Evolutionary conservation across 2,888 invertebrate genomes (phyloP).

Genomic region (Carterocephalus palaemon): DNA sequence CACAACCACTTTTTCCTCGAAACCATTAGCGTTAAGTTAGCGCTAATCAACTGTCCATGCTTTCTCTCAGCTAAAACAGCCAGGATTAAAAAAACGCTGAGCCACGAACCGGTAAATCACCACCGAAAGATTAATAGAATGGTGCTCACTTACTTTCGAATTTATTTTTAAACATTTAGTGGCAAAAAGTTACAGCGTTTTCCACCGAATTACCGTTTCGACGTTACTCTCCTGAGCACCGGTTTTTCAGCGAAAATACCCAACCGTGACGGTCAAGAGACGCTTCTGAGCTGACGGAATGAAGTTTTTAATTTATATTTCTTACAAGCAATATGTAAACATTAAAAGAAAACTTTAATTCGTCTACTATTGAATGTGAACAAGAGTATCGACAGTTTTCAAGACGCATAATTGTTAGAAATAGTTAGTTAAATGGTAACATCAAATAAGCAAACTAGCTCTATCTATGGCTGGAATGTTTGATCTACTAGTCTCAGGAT

Average conservation of each 20-base stretch:
- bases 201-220: constrained; percentile 18
- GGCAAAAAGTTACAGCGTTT: constrained; percentile 18
- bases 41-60: neutral
- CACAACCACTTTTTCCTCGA: no score
- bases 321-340: no score
- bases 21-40: no score
- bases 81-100: neutral
- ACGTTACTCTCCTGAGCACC: constrained; percentile 10
- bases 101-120: constrained; percentile 12
- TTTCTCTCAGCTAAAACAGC: neutral
- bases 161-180: constrained; percentile 8
- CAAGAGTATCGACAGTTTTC: no score
- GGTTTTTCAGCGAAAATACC: constrained; percentile 5
- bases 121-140: neutral
- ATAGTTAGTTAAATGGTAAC: no score
- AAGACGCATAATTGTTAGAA: no score
- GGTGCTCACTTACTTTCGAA: constrained; percentile 14
- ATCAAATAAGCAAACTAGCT: no score
- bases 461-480: no score
- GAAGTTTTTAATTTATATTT: no score
- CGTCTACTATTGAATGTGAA: no score
- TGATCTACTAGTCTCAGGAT: no score
- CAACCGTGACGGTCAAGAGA: constrained; percentile 14
- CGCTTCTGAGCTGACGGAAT: constrained; percentile 8
- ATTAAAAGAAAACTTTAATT: no score